Percentiles rank a stretch among this genome's conserved stretches.
Evolutionary conservation across 2,797 vertebrate species (phyloP).

Genomic region (Pogoniulus pusillus): DNA sequence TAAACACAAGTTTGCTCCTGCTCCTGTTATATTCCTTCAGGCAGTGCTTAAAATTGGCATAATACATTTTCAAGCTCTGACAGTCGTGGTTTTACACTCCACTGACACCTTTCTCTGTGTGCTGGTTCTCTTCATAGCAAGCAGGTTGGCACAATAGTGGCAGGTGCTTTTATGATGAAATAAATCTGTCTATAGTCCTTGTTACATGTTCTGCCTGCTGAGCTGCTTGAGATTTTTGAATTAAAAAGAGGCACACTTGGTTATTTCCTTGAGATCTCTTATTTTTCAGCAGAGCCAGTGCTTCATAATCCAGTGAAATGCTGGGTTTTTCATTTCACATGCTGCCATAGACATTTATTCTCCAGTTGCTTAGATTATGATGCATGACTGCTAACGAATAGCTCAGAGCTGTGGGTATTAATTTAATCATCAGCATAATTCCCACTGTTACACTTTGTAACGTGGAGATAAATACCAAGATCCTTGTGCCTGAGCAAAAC

Average conservation of each 20-base stretch:
- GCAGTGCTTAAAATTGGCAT: neutral
- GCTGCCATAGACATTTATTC: neutral
- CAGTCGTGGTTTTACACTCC: conserved; percentile 18
- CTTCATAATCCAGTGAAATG: neutral
- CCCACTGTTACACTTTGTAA: neutral
- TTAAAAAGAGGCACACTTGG: neutral
- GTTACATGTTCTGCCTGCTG: conserved; percentile 19
- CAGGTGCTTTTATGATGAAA: conserved; percentile 26
- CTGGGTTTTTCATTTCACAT: neutral
- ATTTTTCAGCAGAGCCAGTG: neutral
- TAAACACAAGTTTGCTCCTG: neutral
- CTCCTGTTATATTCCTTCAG: neutral
- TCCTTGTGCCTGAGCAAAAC: neutral
- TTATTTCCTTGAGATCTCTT: neutral
- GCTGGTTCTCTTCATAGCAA: neutral
- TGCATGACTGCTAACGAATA: neutral
- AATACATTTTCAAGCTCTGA: neutral
- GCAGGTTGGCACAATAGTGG: neutral
- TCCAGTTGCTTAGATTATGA: neutral
- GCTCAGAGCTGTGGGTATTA: neutral
- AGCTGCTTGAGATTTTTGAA: conserved; percentile 10
- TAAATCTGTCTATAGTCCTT: conserved; percentile 29
- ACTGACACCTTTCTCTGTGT: neutral
- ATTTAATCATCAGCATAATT: conserved; percentile 21
- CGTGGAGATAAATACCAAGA: neutral